Evolutionary conservation across 2,113 vertebrate species (phyloP).

Genomic region (Plecotus auritus): DNA sequence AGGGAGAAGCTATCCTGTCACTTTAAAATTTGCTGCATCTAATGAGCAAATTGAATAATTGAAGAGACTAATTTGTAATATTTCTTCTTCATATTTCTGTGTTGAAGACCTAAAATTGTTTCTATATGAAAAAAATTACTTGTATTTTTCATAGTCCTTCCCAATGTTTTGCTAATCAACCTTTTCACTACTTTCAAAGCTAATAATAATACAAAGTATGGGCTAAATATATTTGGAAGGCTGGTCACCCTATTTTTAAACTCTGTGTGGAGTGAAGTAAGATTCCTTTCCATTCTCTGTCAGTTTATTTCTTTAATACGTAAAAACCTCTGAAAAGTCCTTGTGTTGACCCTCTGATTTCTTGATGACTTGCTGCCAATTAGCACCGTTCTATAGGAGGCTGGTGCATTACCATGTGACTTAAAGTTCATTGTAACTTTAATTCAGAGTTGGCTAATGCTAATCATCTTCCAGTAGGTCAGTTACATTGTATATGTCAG

Average conservation of each 20-base stretch:
- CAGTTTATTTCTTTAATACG: conserved; percentile 3
- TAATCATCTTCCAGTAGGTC: neutral
- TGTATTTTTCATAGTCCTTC: neutral
- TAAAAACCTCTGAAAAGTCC: neutral
- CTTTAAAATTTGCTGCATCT: neutral
- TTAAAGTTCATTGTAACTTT: conserved; percentile 13
- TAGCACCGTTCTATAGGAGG: neutral
- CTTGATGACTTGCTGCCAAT: conserved; percentile 44
- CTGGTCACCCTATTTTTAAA: conserved; percentile 33
- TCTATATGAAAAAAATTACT: neutral
- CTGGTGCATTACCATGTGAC: conserved; percentile 39
- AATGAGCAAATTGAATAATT: neutral
- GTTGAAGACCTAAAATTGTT: conserved; percentile 19
- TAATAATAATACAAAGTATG: conserved; percentile 14
- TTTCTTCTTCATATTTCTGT: neutral
- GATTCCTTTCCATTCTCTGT: conserved; percentile 8
- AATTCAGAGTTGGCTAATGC: conserved; percentile 23
- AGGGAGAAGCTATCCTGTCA: neutral
- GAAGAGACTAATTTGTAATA: neutral
- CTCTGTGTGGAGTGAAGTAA: neutral
- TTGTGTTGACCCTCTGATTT: conserved; percentile 42
- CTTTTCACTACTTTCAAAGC: neutral
- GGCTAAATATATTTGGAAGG: conserved; percentile 46
- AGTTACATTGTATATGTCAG: conserved; percentile 25
- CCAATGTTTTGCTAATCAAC: neutral